phyloP scores from a whole-genome alignment of 2,888 invertebrate genomes.

The Tiliacea aurago region DNA sequence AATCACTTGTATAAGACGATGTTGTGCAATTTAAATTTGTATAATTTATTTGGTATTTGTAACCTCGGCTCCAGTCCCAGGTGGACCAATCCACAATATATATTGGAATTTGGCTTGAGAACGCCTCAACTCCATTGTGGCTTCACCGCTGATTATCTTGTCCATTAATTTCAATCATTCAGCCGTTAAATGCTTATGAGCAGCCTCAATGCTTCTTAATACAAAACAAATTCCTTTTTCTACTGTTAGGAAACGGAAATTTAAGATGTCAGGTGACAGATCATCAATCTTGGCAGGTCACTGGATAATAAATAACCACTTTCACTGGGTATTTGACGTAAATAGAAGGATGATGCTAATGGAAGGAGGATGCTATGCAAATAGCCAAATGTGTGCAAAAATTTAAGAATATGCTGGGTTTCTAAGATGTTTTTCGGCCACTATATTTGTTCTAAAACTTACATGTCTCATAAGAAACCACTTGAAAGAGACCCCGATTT shows the following conservation, averaged over 20 bases:
- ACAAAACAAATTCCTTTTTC: slow-evolving; percentile 54
- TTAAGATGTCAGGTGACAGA: slow-evolving; percentile 42
- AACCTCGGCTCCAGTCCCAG: background rate
- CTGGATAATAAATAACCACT: slow-evolving; percentile 33
- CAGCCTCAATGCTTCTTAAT: slow-evolving; percentile 43
- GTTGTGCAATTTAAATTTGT: background rate
- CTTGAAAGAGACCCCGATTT: background rate
- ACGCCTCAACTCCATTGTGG: slow-evolving; percentile 7
- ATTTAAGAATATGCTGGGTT: too few species aligned
- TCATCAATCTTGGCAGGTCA: slow-evolving; percentile 57
- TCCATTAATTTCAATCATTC: slow-evolving; percentile 46
- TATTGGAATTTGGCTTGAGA: background rate
- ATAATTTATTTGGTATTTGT: background rate
- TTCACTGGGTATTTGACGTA: slow-evolving; percentile 44
- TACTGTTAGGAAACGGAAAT: slow-evolving; percentile 47
- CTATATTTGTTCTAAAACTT: too few species aligned
- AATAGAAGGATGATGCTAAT: background rate
- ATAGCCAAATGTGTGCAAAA: background rate
- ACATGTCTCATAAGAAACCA: background rate
- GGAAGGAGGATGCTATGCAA: slow-evolving; percentile 1
- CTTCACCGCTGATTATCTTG: slow-evolving; percentile 2
- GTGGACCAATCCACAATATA: slow-evolving; percentile 15
- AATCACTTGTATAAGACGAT: background rate
- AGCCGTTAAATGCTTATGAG: slow-evolving; percentile 35
- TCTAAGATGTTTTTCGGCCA: too few species aligned